Evolutionary conservation across 92 coral and sea anemone species (phyloP), one percentile per base, ranked within the genome.

Genomic region (Pocillopora meandrina): DNA sequence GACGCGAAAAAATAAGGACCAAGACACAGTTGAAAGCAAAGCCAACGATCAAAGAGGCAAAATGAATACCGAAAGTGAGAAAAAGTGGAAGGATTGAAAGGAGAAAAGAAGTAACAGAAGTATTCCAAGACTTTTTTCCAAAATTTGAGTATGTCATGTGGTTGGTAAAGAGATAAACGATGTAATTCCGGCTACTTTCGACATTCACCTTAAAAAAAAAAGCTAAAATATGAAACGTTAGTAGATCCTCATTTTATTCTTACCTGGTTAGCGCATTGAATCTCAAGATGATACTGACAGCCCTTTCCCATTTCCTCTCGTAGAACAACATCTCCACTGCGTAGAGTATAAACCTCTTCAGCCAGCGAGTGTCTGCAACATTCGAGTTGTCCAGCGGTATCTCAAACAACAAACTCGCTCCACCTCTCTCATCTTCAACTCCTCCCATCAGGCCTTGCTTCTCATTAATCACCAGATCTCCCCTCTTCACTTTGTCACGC

Each of bases 361-460:
- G 78, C 99, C 99, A 96, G 73, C 95, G 98, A 8, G 92, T 89
- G 77, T 96, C 98, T 18, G 90, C 72, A 34, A 82, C 74, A 62
- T 84, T 89, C 6, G 89, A 92, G 66, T 95, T 90, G 83, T 96
- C 98, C 83, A 96, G 90, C 21, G 98, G 94, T 11, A 84, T 76
- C 86, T 96, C 99, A 78, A 96, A 96, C 61, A 91, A 61, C 77
- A 96, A 77, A 75, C 95, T 95, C 75, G 96, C 89, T 9, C 99
- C 99, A 60, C 99, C 99, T 83, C 85, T 94, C 91, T 96, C 98
- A 56, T 92, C 92, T 65, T 96, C 97, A 11, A 96, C 87, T 69
- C 94, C 95, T 58, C 95, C 99, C 99, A 94, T 89, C 61, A 94
- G 69, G 19, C 95, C 95, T 74, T 87, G 86, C 35, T 83, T 85